A percentile compares a stretch with the other conserved stretches of the same genome.
Conservation (phyloP, 2,888 invertebrate genomes). For the Branchipolynoe longqiensis region DNA sequence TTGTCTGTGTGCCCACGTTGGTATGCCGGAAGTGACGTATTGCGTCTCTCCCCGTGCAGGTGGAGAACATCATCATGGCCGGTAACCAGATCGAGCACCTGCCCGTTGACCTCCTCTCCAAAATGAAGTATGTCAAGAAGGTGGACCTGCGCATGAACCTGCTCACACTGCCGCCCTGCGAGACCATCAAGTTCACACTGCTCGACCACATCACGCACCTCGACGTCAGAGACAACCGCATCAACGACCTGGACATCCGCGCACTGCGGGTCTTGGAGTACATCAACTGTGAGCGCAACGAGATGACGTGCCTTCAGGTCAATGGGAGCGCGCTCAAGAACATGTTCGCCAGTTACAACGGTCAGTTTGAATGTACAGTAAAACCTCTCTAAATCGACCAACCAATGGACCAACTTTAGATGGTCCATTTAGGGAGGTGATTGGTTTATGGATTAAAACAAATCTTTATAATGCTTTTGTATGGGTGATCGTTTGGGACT, state of each 20-base stretch:
- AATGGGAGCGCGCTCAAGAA: constrained; percentile 81
- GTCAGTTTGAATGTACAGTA: constrained; percentile 69
- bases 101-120: constrained; percentile 77
- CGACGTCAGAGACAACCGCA: constrained; percentile 82
- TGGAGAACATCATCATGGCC: constrained; percentile 79
- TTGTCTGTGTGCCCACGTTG: too few relatives aligned
- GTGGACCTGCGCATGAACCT: constrained; percentile 81
- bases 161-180: constrained; percentile 77
- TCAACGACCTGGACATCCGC: constrained; percentile 81
- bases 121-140: constrained; percentile 80
- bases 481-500: too few relatives aligned
- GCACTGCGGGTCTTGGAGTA: constrained; percentile 80
- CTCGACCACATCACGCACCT: constrained; percentile 81
- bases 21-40: too few relatives aligned
- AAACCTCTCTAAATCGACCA: too few relatives aligned
- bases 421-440: too few relatives aligned
- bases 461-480: too few relatives aligned
- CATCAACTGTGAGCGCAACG: constrained; percentile 82
- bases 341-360: constrained; percentile 81
- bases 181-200: constrained; percentile 78
- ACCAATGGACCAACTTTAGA: too few relatives aligned
- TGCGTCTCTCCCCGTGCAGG: neutral
- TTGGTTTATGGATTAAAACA: too few relatives aligned
- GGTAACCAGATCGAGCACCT: constrained; percentile 80
- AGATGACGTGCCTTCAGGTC: constrained; percentile 80